These are phyloP conservation scores for Stegostoma tigrinum DNA, from an alignment of 2,113 vertebrate species.

Conservation along the genomic window DNA sequence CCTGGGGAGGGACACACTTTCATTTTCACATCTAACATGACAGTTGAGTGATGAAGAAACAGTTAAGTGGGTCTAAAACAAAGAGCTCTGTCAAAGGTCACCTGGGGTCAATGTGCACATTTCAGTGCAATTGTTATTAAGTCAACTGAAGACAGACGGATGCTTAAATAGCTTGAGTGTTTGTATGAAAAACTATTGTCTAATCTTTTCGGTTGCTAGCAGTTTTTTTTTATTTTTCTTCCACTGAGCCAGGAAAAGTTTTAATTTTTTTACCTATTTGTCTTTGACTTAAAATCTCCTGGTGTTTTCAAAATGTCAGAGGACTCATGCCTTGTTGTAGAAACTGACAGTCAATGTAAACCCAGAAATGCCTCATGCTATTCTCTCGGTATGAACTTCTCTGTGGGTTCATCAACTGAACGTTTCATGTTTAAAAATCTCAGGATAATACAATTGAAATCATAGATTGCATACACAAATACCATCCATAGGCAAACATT, in stretches of 20 bases:
- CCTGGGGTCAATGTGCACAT: constrained; percentile 17
- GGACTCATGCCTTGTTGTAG: not conserved
- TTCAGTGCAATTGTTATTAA: constrained; percentile 33
- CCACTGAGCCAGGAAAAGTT: constrained; percentile 11
- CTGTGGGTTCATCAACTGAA: not conserved
- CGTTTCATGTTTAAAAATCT: not conserved
- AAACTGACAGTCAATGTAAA: not conserved
- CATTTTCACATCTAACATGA: constrained; percentile 27
- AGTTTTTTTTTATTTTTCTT: constrained; percentile 19
- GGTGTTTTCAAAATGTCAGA: not conserved
- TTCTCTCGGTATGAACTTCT: not conserved
- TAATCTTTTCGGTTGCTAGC: not conserved
- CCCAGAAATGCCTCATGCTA: not conserved
- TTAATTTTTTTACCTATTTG: not conserved
- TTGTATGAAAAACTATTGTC: not conserved
- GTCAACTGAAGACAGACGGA: constrained; percentile 11
- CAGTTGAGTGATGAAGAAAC: constrained; percentile 10
- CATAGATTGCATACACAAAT: not conserved
- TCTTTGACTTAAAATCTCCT: not conserved
- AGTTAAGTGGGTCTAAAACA: constrained; percentile 20
- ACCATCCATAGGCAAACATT: not conserved
- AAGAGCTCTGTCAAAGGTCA: constrained; percentile 22
- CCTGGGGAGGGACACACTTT: constrained; percentile 32
- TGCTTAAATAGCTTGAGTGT: not conserved
- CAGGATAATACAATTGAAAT: too few relatives aligned